Conservation (phyloP, 2,113 vertebrate genomes). For the Mesoclemmys tuberculata region DNA sequence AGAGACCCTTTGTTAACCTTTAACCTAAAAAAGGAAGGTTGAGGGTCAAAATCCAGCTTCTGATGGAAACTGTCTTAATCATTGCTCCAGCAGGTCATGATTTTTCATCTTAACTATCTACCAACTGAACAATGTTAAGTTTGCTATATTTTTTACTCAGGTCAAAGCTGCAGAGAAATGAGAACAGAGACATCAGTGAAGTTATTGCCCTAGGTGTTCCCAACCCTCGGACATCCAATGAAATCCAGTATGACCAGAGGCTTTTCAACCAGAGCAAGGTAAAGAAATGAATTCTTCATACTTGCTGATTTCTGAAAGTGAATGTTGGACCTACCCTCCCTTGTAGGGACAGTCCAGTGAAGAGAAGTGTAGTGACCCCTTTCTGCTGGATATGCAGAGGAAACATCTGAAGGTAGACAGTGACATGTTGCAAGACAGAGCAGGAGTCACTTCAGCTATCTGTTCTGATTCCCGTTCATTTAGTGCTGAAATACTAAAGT, state of each 20-base stretch:
- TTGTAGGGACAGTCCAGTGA: neutral
- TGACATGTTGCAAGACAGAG: neutral
- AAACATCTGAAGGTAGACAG: neutral
- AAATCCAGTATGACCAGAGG: constrained; percentile 95
- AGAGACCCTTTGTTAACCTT: constrained; percentile 24
- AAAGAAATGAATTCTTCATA: neutral
- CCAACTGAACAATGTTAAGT: neutral
- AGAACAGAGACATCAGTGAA: constrained; percentile 97
- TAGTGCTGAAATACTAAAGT: neutral
- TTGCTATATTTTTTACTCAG: constrained; percentile 74
- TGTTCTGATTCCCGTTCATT: neutral
- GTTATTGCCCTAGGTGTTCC: constrained; percentile 93
- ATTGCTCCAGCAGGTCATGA: neutral
- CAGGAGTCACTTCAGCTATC: neutral
- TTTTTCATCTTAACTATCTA: neutral
- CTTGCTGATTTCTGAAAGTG: neutral
- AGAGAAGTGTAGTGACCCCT: neutral
- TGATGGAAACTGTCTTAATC: neutral
- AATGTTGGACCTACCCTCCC: neutral
- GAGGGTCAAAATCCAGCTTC: neutral
- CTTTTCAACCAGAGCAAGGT: constrained; percentile 98
- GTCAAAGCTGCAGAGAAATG: constrained; percentile 96
- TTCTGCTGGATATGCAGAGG: neutral
- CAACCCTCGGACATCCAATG: constrained; percentile 89
- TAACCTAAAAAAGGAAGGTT: constrained; percentile 4